Conservation (phyloP, 2,797 vertebrate species). For the Micromesistius poutassou region DNA sequence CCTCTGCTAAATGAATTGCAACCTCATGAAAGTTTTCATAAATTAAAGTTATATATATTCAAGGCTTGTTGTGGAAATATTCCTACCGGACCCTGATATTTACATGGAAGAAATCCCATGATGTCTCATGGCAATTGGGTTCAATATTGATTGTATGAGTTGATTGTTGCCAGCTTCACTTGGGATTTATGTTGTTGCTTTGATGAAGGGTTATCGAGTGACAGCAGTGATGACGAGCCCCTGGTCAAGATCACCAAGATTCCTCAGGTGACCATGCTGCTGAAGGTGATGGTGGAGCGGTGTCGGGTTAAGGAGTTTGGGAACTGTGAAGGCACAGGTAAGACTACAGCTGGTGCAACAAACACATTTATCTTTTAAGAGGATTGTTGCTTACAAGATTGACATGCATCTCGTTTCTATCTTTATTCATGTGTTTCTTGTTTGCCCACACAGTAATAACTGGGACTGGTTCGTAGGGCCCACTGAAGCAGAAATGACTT, state of each 20-base stretch:
- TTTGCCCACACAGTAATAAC: not conserved
- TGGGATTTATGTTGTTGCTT: not conserved
- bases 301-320: constrained; percentile 41
- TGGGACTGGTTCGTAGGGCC: not conserved
- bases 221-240: constrained; percentile 45
- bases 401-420: not conserved
- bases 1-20: no score
- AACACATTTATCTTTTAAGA: not conserved
- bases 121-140: no score
- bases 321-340: not conserved
- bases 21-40: no score
- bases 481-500: not conserved
- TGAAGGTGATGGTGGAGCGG: constrained; percentile 54
- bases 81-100: no score
- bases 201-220: constrained; percentile 25
- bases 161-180: no score
- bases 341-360: not conserved
- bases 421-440: not conserved
- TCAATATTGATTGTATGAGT: no score
- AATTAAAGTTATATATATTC: no score
- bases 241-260: constrained; percentile 27
- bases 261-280: constrained; percentile 55
- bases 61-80: no score
- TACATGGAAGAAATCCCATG: no score
- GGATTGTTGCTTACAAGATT: not conserved